Percentiles rank a stretch among this genome's conserved stretches.
phyloP scores from a whole-genome alignment of 2,797 vertebrate genomes.

The Lemur catta region DNA sequence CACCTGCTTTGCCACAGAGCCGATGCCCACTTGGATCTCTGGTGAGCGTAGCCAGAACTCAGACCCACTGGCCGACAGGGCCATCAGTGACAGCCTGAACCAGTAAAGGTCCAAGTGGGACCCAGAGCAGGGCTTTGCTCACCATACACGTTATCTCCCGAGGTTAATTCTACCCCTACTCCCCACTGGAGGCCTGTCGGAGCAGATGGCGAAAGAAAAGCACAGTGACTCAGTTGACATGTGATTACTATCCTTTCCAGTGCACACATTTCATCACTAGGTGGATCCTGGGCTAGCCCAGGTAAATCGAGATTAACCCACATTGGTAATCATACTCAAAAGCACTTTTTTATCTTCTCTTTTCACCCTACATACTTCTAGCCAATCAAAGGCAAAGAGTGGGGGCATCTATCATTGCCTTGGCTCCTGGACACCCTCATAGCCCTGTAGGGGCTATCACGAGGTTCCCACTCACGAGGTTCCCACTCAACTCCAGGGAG shows the following conservation, averaged over 20 bases:
- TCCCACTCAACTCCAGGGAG: conserved; percentile 29
- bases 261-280: neutral
- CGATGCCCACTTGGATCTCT: neutral
- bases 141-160: neutral
- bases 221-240: conserved; percentile 43
- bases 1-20: neutral
- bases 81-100: neutral
- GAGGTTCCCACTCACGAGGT: neutral
- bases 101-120: neutral
- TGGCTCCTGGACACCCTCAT: neutral
- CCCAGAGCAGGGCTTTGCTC: neutral
- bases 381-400: conserved; percentile 35
- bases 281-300: neutral
- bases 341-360: conserved; percentile 32
- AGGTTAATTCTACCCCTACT: neutral
- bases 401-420: neutral
- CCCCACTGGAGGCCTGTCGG: neutral
- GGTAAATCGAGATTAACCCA: neutral
- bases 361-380: neutral
- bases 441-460: neutral
- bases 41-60: neutral
- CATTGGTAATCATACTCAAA: conserved; percentile 18
- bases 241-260: neutral
- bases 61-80: neutral
- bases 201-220: conserved; percentile 55